Percentiles rank a stretch among this genome's conserved stretches.
Evolutionary conservation across 2,113 vertebrate genomes (phyloP).

Genomic region (Astur gentilis): DNA sequence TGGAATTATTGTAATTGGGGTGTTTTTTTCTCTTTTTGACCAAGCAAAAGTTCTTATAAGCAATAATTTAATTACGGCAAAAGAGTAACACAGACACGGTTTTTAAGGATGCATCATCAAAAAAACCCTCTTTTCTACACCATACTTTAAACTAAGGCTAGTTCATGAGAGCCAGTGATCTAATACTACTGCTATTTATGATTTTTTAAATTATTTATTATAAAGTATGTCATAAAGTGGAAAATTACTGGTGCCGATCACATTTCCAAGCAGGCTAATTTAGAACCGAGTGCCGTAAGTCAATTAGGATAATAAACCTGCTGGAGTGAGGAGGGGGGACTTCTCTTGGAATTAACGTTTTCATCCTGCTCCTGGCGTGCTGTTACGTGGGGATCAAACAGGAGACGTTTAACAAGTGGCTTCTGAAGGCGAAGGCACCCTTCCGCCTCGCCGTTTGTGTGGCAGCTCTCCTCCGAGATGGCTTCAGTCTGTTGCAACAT

Average conservation of each 20-base stretch:
- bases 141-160: background rate
- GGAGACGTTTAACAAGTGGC: background rate
- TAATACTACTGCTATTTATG: background rate
- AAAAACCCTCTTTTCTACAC: background rate
- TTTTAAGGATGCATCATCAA: background rate
- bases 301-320: background rate
- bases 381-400: rapidly evolving
- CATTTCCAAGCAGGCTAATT: background rate
- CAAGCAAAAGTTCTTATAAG: background rate
- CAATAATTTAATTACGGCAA: background rate
- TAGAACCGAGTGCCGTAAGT: rapidly evolving
- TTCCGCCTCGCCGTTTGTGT: background rate
- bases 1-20: conserved; percentile 21
- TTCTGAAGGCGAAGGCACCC: background rate
- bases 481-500: background rate
- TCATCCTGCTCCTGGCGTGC: background rate
- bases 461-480: background rate
- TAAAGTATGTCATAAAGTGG: background rate
- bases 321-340: background rate
- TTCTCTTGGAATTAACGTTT: background rate
- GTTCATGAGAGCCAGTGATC: background rate
- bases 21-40: background rate
- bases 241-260: background rate
- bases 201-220: conserved; percentile 12
- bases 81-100: background rate